Evolutionary conservation across 2,113 vertebrate species (phyloP), one percentile per base, ranked within the genome.

Genomic region (Microcebus murinus): DNA sequence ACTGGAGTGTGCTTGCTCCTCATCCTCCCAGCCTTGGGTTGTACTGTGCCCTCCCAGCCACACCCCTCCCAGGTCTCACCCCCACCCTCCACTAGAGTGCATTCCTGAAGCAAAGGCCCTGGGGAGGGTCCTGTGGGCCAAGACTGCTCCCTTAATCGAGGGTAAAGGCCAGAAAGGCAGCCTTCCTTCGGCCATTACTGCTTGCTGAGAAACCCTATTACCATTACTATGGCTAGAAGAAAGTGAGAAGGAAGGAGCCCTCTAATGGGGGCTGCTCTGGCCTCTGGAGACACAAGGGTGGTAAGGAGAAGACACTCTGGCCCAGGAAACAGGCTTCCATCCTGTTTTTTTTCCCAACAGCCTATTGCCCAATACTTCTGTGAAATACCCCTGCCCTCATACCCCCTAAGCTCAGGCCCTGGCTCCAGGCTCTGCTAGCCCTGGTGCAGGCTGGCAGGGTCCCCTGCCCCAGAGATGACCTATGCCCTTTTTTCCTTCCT

Each of bases 141-240:
- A 34, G 55, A 84, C 59, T 5, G 21, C 94, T 95, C 86, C 71
- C 42, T 97, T 96, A 96, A 96, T 96, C 70, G 34, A 97, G 52
- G 55, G 61, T 80, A 71, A 86, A 97, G 91, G 68, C 96, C 15
- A 17, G 97, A 96, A 96, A 86, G 76, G 25, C 96, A 71, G 91
- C 74, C 57, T 92, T 65, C 50, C 15, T 90, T 91, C 88, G 57
- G 57, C 95, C 91, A 92, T 97, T 92, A 98, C 67, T 57, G 86
- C 86, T 80, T 96, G 88, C 93, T 6, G 48, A 97, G 94, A 97
- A 96, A 79, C 67, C 93, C 93, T 79, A 96, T 95, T 88, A 87
- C 84, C 92, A 90, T 96, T 80, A 80, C 68, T 82, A 73, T 55
- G 80, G 45, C 67, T 87, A 73, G 48, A 81, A 85, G 81, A 94